A percentile compares a stretch with the other conserved stretches of the same genome.
phyloP scores from a whole-genome alignment of 2,797 vertebrate species.

The Argya squamiceps region DNA sequence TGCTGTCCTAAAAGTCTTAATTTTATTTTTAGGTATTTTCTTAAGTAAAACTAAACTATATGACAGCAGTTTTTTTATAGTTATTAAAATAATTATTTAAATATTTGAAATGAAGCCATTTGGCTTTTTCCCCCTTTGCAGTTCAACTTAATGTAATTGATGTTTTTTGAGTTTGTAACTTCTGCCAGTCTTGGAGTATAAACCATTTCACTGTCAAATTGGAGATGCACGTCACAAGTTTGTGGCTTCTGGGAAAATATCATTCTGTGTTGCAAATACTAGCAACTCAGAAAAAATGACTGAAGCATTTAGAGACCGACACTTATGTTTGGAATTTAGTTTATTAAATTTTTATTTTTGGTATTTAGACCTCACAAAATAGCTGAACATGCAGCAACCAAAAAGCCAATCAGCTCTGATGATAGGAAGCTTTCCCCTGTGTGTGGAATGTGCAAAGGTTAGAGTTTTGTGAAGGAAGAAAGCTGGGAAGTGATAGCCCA shows the following conservation, averaged over 20 bases:
- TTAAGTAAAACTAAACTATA: not conserved
- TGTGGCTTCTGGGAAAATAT: not conserved
- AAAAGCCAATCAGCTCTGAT: not conserved
- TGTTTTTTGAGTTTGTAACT: not conserved
- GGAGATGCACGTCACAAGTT: not conserved
- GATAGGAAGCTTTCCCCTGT: not conserved
- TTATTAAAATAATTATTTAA: not conserved
- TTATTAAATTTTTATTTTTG: too few species aligned
- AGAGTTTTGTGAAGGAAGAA: not conserved
- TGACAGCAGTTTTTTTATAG: not conserved
- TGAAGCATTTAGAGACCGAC: not conserved
- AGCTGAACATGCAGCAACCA: not conserved
- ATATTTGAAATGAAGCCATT: not conserved
- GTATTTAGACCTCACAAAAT: not conserved
- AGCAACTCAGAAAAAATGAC: not conserved
- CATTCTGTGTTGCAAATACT: not conserved
- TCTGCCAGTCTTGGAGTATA: not conserved
- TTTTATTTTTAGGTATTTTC: not conserved
- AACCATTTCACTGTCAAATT: not conserved
- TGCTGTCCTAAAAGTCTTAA: not conserved
- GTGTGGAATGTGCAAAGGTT: not conserved
- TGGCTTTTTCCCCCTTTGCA: not conserved
- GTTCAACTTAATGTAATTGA: not conserved
- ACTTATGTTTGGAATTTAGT: not conserved
- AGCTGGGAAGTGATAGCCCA: rapidly evolving